Evolutionary conservation across 2,888 invertebrate species (phyloP).

Genomic region (Diachrysia chrysitis): DNA sequence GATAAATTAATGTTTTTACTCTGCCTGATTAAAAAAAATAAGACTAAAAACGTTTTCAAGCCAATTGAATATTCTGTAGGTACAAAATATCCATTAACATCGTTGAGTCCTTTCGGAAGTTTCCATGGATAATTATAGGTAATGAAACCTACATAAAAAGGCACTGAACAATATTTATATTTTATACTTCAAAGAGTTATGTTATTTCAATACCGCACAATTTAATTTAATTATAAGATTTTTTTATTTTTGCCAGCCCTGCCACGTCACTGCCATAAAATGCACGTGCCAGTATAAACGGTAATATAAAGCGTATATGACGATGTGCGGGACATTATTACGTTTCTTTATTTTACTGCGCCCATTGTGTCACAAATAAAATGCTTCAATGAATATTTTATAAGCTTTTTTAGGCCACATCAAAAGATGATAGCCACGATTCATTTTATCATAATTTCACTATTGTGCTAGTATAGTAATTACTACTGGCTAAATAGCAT

Average conservation of each 20-base stretch:
- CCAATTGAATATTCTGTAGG: neutral
- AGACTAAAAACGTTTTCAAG: neutral
- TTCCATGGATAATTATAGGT: too few relatives aligned
- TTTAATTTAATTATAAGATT: neutral
- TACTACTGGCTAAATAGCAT: too few relatives aligned
- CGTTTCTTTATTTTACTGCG: conserved; percentile 49
- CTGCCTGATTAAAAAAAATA: conserved; percentile 4
- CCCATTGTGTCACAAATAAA: conserved; percentile 38
- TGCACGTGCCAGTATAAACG: conserved; percentile 35
- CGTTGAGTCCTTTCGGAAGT: too few relatives aligned
- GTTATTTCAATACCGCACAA: too few relatives aligned
- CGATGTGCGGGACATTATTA: conserved; percentile 45
- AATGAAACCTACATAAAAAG: too few relatives aligned
- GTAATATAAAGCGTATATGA: conserved; percentile 46
- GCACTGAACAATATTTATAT: too few relatives aligned
- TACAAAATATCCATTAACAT: too few relatives aligned
- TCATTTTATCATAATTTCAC: neutral
- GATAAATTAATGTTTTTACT: conserved; percentile 2
- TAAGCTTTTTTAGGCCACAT: conserved; percentile 17
- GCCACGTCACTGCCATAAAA: conserved; percentile 23
- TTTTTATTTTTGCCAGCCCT: conserved; percentile 2
- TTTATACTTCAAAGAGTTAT: too few relatives aligned
- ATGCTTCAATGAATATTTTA: conserved; percentile 49
- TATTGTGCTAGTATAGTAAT: neutral
- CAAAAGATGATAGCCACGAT: conserved; percentile 8